phyloP scores from a whole-genome alignment of 2,888 invertebrate species.

The Erebia aethiops region DNA sequence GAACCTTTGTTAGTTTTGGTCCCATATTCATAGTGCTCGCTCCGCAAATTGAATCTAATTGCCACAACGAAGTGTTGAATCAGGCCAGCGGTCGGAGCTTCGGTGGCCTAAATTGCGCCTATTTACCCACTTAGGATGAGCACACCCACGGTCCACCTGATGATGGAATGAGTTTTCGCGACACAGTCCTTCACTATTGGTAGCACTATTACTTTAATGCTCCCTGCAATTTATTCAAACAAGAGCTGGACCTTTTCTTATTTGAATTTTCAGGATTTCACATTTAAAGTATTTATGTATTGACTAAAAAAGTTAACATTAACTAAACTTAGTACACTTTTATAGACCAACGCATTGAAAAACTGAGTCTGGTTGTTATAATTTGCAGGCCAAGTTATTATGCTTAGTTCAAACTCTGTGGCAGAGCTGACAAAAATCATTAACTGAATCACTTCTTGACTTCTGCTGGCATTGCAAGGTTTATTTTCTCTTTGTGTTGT shows the following conservation, averaged over 20 bases:
- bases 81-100: conserved; percentile 62
- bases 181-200: neutral
- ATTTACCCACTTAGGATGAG: conserved; percentile 77
- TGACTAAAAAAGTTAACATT: too few relatives aligned
- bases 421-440: too few relatives aligned
- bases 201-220: neutral
- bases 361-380: too few relatives aligned
- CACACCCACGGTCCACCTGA: conserved; percentile 76
- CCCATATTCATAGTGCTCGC: conserved; percentile 67
- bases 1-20: conserved; percentile 66
- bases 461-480: too few relatives aligned
- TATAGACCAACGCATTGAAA: too few relatives aligned
- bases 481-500: too few relatives aligned
- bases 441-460: too few relatives aligned
- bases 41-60: conserved; percentile 80
- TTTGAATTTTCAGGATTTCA: neutral
- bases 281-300: too few relatives aligned
- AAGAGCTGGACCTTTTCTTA: neutral
- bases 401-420: too few relatives aligned
- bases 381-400: too few relatives aligned
- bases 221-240: neutral
- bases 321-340: too few relatives aligned
- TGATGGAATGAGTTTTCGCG: conserved; percentile 56
- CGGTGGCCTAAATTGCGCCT: conserved; percentile 75
- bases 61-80: conserved; percentile 81